Base-by-base conservation (phyloP, 2,113 vertebrate genomes). In the Sander vitreus region DNA sequence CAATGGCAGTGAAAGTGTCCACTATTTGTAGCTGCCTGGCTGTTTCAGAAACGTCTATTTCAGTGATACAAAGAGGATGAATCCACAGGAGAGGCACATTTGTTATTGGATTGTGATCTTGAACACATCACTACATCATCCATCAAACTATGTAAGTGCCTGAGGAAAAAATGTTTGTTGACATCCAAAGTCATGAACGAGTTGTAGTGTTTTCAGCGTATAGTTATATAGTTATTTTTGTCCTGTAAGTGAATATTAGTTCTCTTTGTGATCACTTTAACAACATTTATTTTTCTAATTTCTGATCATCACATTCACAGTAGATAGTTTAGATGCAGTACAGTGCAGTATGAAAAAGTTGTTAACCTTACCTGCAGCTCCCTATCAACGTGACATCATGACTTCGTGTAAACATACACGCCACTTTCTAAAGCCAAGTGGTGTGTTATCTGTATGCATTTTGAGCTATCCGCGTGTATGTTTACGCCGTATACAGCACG, bases 81-180 rank as follows among this genome's bases (percentile, higher is more conserved):
- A 81, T 76, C 70, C 58, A 60, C 39, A 62, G 11, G 66, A 64
- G 76, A 77, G 63, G 33, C 62, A 45, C 78, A 63, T 81, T 81
- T 78, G 60, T 48, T 76, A 48, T 81, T 78, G 50, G 68, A 78
- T 81, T 80, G 64, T 81, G 73, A 80, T 81, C 71, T 81, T 80
- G 36, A 54, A 74, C 85, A 80, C 89, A 64, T 67, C 25, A 25
- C 47, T 78, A 19, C 58, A 58, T 57, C 43, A 80, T 78, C 73
- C 69, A 67, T 89, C 76, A 87, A 75, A 81, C 47, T 47, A 30
- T 47, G 47, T 16, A 33, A 79, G 58, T 51, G 78, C 81, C 80
- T 65, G n/a, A 84, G 77, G 67, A 76, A 57, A 78, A 59, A 48
- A 16, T 3, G 7, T 67, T 66, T 80, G 45, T 51, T 47, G 48